These are phyloP conservation scores for Dicyrtomina minuta DNA, from an alignment of 2,888 invertebrate genomes.

Conservation along the genomic window DNA sequence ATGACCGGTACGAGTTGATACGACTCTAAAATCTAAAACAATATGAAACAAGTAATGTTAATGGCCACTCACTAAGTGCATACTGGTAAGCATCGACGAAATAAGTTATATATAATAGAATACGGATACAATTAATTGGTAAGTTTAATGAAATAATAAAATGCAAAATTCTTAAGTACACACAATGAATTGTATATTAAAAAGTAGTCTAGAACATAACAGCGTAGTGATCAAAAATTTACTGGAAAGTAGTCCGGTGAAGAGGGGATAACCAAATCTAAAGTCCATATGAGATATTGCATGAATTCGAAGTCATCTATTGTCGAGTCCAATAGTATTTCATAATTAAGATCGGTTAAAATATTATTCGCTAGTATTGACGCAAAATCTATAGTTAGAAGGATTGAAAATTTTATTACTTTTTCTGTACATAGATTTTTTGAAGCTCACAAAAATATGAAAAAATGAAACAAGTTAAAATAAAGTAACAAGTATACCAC, in stretches of 20 bases:
- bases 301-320: constrained; percentile 46
- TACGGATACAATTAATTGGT: too few species aligned
- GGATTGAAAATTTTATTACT: too few species aligned
- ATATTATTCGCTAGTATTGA: constrained; percentile 35
- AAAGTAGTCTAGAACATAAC: background rate
- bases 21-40: constrained; percentile 40
- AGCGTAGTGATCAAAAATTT: background rate
- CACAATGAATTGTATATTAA: background rate
- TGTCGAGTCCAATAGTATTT: constrained; percentile 38
- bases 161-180: background rate
- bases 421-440: too few species aligned
- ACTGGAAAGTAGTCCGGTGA: constrained; percentile 7
- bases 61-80: background rate
- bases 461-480: background rate
- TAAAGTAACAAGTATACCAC: background rate
- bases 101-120: background rate
- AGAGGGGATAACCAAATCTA: constrained; percentile 37
- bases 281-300: constrained; percentile 43
- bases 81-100: background rate
- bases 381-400: constrained; percentile 40
- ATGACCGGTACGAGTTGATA: constrained; percentile 39
- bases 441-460: too few species aligned
- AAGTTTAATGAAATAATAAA: background rate
- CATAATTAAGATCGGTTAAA: constrained; percentile 16
- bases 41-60: background rate